Conservation (phyloP, 2,113 vertebrate genomes). For the Menura novaehollandiae region DNA sequence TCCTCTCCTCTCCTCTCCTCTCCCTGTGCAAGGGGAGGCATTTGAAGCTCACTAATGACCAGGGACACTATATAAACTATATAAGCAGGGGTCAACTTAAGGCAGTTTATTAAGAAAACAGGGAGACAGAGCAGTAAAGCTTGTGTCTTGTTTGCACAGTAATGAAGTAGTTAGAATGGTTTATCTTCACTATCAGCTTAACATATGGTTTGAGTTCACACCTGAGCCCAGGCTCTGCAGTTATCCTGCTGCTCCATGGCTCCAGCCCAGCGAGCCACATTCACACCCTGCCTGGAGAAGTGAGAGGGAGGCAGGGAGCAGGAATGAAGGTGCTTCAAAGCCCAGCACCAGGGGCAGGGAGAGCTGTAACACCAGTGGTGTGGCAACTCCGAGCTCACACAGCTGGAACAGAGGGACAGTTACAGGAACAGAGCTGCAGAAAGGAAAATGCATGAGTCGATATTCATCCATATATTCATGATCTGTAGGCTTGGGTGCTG, state of each 20-base stretch:
- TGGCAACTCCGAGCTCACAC: neutral
- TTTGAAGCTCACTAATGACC: neutral
- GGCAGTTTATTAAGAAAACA: neutral
- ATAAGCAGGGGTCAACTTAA: neutral
- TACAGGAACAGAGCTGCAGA: neutral
- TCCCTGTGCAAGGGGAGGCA: neutral
- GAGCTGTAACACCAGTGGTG: neutral
- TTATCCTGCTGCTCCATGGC: neutral
- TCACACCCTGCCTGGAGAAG: neutral
- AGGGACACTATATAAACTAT: neutral
- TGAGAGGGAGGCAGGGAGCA: neutral
- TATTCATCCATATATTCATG: slow-evolving; percentile 65
- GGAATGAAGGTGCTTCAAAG: neutral
- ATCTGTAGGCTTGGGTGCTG: slow-evolving; percentile 22
- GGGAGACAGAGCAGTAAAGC: neutral
- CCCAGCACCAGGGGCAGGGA: neutral
- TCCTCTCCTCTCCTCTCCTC: neutral
- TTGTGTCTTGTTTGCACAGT: neutral
- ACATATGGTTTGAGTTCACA: neutral
- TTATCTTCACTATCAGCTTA: neutral
- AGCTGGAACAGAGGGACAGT: neutral
- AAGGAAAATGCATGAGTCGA: neutral
- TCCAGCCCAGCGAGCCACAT: neutral
- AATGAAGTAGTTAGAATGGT: neutral
- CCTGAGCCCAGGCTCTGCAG: neutral